Evolutionary conservation across 2,888 invertebrate genomes (phyloP), one percentile per base, ranked within the genome.

Genomic region (Lasioglossum marginatum): DNA sequence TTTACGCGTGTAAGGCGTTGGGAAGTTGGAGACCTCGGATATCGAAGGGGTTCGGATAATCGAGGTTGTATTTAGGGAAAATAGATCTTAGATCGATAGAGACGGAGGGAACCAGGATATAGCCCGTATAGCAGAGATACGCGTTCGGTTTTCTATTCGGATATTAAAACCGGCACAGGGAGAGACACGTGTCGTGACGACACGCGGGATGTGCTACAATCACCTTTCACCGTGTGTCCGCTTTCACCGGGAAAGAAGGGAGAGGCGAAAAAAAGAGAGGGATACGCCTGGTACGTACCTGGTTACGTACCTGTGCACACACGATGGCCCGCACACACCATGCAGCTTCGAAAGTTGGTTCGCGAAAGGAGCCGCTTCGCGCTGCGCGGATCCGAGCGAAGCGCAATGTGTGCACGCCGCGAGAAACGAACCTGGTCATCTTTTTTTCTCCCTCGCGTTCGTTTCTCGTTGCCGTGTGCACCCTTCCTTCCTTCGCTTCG

Each of bases 221-320:
- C 88, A 84, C 88, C 88, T 88, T 88, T 88, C 88, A 88, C 88
- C 83, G 52, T n/a, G 87, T 70, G 75, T 66, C 87, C 66, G 86
- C 88, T 88, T 88, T 88, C 88, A 88, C 88, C 88, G 81, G 19
- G 34, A 16, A 57, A 60, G 57, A 16, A 16, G 31, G 60, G 43
- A 66, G 14, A 71, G 52, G 48, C 37, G 16, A 60, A 73, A 70
- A 70, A 68, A 77, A 76, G 74, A 68, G 71, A 83, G 74, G 66
- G 70, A 82, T 74, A 85, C 77, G 85, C 63, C 81, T 66, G 75
- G 79, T 81, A 75, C 82, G 88, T 75, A 77, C 78, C 79, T 81
- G 84, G 31, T 52, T 66, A 66, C 66, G 66, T 60, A 27, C 27
- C 60, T 27, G 60, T 66, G 66, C 23, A 37, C 37, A 23, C 37